Evolutionary conservation across 2,113 vertebrate species (phyloP), one percentile per base, ranked within the genome.

Genomic region (Sula dactylatra): DNA sequence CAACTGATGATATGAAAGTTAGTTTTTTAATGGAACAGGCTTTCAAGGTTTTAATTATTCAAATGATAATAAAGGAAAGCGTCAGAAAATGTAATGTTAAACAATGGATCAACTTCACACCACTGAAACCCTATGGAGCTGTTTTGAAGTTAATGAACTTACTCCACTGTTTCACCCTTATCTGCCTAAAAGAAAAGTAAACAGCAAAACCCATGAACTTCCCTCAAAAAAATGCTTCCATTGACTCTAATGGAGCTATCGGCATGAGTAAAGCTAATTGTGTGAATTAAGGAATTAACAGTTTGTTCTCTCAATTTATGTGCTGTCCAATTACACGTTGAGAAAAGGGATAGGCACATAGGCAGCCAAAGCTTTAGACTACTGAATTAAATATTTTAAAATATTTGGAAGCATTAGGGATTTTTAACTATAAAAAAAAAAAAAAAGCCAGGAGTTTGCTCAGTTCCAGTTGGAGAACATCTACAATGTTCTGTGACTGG

Each of bases 1-100:
- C 38, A 95, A 70, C 49, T 82, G 83, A 88, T 13, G 4, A 40
- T 62, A 66, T 54, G 38, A 66, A 93, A 52, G 40, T 85, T 94
- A 82, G 58, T 79, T 85, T 52, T 91, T 97, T 87, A 86, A 93
- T 82, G 44, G 42, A 66, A 45, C n/a, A 87, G 29, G 13, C 31
- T 85, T 96, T 94, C 62, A 62, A 62, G 49, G 19, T 64, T 95
- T 90, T 86, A 78, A 93, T 90, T 95, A 96, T 95, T 95, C 49
- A 93, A 71, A 87, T 26, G 14, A 80, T 89, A 71, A 86, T 70
- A 92, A 95, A 95, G 79, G 74, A 70, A 78, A 64, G 59, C 16
- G 1, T 91, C 86, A 96, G 80, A 89, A 96, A 95, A 83, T 20
- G 11, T 49, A 56, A 72, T 62, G 90, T 66, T 96, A 89, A 96